Base-by-base conservation (phyloP, 1,140 invertebrate genomes). In the Babylonia areolata region DNA sequence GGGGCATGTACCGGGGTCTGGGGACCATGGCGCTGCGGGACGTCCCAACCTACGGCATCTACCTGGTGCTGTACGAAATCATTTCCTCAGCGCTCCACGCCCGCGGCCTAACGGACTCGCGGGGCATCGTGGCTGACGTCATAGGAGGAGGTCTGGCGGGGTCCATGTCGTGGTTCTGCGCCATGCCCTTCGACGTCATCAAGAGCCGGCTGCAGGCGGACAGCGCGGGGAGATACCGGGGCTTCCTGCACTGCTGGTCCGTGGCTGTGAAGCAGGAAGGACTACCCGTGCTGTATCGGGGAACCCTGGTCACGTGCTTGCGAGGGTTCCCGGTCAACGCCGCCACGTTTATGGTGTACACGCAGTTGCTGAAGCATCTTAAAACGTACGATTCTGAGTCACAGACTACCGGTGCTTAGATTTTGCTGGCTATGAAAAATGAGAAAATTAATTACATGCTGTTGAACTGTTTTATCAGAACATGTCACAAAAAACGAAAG, bases 81-180 rank as follows among this genome's bases (percentile, higher is more conserved):
- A 51, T 85, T 5, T 83, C 58, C 42, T 20, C 40, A 42, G 11
- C 33, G 11, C 69, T 87, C 31, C 35, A 77, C 69, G 23, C 46
- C 20, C 28, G 75, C 54, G 81, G 64, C 5, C 69, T 40, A 20
- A 82, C 86, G 1, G 88, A 87, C 39, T 58, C 85, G 2, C 28
- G 71, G 5, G 84, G 85, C 39, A 58, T 87, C 20, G n/a, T 87
- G 3, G 84, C 87, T 28, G 86, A 77, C 23, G 54, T 95, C 23
- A 84, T 95, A 35, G 94, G 95, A 33, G 96, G 96, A 82, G 96
- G 96, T 39, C 84, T 93, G 73, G 95, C 96, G 90, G 95, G 95
- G 94, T 93, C 91, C 37, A 51, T 91, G 40, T 89, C 91, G 9
- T 94, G 94, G 94, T 73, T 90, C 15, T 64, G 83, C 2, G 90